Evolutionary conservation across 1,140 invertebrate genomes (phyloP), one percentile per base, ranked within the genome.

Genomic region (Plectrocnemia conspersa): DNA sequence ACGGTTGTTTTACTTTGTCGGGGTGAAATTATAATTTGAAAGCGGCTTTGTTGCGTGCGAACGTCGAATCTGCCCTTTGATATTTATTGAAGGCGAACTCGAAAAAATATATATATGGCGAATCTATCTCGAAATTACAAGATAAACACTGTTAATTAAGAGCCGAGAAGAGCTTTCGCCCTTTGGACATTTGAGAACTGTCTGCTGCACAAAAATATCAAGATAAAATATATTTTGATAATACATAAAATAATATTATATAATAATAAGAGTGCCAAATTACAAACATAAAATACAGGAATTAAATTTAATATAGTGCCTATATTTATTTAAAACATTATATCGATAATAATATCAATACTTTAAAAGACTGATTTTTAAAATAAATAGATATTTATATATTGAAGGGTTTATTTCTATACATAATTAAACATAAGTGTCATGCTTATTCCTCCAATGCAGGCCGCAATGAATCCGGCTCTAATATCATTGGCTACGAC

Each of bases 391-490:
- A 13, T 16, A 5, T 19, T 19, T 15, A 19, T 19, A 6, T 9
- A 22, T 13, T 13, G 13, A 48, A 1, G 21, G n/a, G 27, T 2
- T 48, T 25, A 15, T 33, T 33, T 48, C 13, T 19, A 32, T 32
- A 35, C 11, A 10, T 21, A 25, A 9, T 40, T 35, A 11, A 38
- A 50, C 11, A 52, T 1, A 13, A 38, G 56, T 49, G 52, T 36
- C 42, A 61, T 62, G 56, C 53, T 62, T 33, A 56, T 56, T 56
- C 56, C 56, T 24, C 52, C 52, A 13, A 38, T 52, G 23, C 56
- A 53, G 11, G 25, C 27, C 16, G 36, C 45, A 15, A 62, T 62
- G 59, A 62, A 62, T 46, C 59, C 55, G 25, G 52, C 56, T 13
- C 15, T 62, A 36, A 55, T 62, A 36, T 58, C 59, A 10, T 40